Evolutionary conservation across 2,797 vertebrate genomes (phyloP).

Genomic region (Pipistrellus nathusii): DNA sequence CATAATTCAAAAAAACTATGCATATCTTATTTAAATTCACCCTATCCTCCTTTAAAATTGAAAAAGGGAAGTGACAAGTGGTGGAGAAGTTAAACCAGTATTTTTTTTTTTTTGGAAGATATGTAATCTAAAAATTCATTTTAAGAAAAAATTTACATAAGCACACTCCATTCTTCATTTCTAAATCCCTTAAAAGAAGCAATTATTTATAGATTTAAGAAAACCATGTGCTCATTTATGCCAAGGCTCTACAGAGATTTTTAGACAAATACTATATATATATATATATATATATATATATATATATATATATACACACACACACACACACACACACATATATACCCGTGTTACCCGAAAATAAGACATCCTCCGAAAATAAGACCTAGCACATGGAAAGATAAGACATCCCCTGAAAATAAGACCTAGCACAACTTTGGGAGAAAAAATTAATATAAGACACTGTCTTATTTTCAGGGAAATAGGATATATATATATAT

Average conservation of each 20-base stretch:
- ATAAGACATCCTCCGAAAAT: too few relatives aligned
- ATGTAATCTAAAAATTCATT: constrained; percentile 1
- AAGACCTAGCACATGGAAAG: too few relatives aligned
- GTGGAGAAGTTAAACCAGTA: neutral
- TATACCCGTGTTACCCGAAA: too few relatives aligned
- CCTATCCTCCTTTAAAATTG: neutral
- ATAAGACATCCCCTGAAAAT: too few relatives aligned
- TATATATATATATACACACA: too few relatives aligned
- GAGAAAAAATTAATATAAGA: too few relatives aligned
- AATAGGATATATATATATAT: too few relatives aligned
- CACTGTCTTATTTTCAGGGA: too few relatives aligned
- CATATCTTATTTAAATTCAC: constrained; percentile 11
- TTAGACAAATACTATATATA: neutral
- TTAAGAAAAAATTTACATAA: constrained; percentile 39
- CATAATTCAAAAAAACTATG: neutral
- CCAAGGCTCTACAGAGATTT: neutral
- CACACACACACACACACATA: too few relatives aligned
- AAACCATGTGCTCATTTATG: neutral
- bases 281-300: too few relatives aligned
- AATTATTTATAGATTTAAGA: constrained; percentile 41
- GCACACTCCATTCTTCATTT: neutral
- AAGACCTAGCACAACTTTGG: too few relatives aligned
- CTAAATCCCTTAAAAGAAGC: neutral
- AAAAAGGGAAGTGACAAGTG: neutral
- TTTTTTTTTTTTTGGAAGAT: constrained; percentile 37